These are phyloP conservation scores for Dicentrarchus labrax DNA, from an alignment of 2,113 vertebrate species.

Conservation along the genomic window DNA sequence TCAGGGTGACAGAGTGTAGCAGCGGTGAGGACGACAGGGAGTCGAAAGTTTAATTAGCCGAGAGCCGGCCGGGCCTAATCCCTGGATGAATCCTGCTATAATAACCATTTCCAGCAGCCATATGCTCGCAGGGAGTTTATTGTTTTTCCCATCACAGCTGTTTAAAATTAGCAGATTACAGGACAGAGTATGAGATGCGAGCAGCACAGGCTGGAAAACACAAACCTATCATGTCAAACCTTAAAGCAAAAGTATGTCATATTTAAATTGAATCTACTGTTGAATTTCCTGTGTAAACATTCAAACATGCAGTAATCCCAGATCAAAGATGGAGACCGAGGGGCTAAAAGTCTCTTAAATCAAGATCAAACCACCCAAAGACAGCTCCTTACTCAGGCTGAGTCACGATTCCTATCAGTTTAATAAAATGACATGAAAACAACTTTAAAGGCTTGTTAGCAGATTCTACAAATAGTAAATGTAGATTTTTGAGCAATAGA, in stretches of 20 bases:
- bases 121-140: slow-evolving; percentile 26
- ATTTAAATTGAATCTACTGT: not conserved
- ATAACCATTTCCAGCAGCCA: slow-evolving; percentile 58
- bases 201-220: slow-evolving; percentile 5
- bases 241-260: not conserved
- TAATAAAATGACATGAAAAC: slow-evolving; percentile 1
- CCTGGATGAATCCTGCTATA: slow-evolving; percentile 55
- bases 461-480: not conserved
- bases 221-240: not conserved
- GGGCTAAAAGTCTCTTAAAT: slow-evolving; percentile 18
- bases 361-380: slow-evolving; percentile 10
- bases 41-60: slow-evolving; percentile 70
- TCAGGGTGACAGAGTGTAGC: slow-evolving; percentile 35
- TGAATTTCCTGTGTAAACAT: not conserved
- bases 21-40: slow-evolving; percentile 4
- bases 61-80: slow-evolving; percentile 54
- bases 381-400: not conserved
- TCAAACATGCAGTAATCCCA: slow-evolving; percentile 8
- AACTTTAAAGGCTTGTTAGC: slow-evolving; percentile 3
- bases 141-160: slow-evolving; percentile 33
- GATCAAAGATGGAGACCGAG: slow-evolving; percentile 9
- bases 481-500: not conserved
- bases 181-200: not conserved
- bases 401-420: not conserved
- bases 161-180: slow-evolving; percentile 39